phyloP scores from a whole-genome alignment of 2,113 vertebrate species.

The Microtus richardsoni region DNA sequence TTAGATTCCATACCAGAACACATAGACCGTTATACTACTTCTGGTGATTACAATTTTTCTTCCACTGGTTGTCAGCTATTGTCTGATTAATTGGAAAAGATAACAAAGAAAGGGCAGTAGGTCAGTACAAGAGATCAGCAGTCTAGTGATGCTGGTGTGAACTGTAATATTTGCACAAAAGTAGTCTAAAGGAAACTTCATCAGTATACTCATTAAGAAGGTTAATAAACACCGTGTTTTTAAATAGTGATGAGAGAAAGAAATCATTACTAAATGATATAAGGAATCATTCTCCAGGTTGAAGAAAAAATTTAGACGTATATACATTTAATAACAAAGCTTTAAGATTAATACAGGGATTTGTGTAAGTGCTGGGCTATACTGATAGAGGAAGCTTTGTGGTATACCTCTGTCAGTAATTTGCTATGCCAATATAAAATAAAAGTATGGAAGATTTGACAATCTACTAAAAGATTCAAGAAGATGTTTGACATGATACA shows the following conservation, averaged over 20 bases:
- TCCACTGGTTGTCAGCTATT: background rate
- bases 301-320: background rate
- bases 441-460: background rate
- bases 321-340: background rate
- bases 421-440: constrained; percentile 11
- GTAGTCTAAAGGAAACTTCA: too few species aligned
- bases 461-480: constrained; percentile 21
- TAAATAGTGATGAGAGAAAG: background rate
- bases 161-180: background rate
- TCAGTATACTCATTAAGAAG: background rate
- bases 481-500: background rate
- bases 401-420: background rate
- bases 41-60: background rate
- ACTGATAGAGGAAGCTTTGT: background rate
- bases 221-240: background rate
- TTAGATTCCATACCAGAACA: constrained; percentile 16
- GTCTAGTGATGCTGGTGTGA: background rate
- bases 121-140: background rate
- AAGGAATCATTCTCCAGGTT: constrained; percentile 16
- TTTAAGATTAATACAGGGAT: constrained; percentile 59
- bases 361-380: constrained; percentile 20
- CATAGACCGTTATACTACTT: background rate
- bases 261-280: constrained; percentile 18
- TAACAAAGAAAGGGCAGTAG: background rate
- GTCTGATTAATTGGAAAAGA: background rate